Base-by-base conservation (phyloP, 2,888 invertebrate genomes). In the Drosophila nr. perissopoda region DNA sequence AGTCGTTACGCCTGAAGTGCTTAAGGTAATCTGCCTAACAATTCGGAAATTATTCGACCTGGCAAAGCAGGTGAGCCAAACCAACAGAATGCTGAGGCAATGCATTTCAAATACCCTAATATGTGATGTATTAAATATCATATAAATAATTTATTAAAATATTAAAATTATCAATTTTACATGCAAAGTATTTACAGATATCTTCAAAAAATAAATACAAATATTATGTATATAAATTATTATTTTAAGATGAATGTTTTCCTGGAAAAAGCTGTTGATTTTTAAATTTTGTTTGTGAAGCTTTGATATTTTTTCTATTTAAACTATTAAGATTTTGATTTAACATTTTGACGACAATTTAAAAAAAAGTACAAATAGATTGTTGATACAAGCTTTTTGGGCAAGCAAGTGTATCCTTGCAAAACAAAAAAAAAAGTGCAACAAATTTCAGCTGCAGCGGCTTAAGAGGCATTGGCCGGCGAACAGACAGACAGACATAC, bases 11-110 rank as follows among this genome's bases (percentile, higher is more conserved):
- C 75, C 72, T 45, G 76, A 60, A 58, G 69, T 61, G 70, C 80
- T 75, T 59, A 82, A 77, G 66, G 84, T 81, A 87, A 87, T 83
- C 87, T 79, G 78, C 78, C 89, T 84, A 84, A 74, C 74, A 75
- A 77, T 78, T 78, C 64, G 70, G 49, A 73, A 82, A 82, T 80
- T 74, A 81, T 84, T 87, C 73, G 69, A 77, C 60, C 80, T 68
- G 54, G 45, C 45, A 45, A 73, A 86, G 58, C 71, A 83, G 78
- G 86, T 80, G 73, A 63, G 49, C 33, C 33, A 59, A 71, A 49
- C 68, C 60, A 57, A 53, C 49, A 16, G n/a, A 40, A 21, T 27
- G 25, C 8, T 0, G 18, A 4, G 13, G 11, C 18, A 31, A 13
- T 33, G 64, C 51, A 18, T 1, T 16, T 4, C 0, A 11, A 11